Evolutionary conservation across 2,888 invertebrate species (phyloP).

Genomic region (Drosophila aldrichi): DNA sequence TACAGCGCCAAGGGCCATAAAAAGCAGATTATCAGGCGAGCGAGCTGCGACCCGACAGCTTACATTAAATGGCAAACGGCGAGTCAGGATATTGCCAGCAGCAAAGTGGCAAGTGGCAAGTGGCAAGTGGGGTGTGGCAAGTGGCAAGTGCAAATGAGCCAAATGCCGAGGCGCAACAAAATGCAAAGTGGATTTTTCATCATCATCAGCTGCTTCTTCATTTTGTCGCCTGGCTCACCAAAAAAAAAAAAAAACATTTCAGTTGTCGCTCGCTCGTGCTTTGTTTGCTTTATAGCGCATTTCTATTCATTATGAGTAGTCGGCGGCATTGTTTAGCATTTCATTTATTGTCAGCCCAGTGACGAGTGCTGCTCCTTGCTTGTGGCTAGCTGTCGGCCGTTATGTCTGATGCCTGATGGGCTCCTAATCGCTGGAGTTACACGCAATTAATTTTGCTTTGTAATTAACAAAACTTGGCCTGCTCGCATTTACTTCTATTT

Average conservation of each 20-base stretch:
- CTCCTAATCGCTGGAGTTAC: conserved; percentile 73
- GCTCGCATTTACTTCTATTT: conserved; percentile 33
- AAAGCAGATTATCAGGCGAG: conserved; percentile 66
- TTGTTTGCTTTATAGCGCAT: conserved; percentile 69
- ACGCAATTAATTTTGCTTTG: conserved; percentile 78
- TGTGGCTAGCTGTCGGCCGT: conserved; percentile 32
- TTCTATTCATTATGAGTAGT: conserved; percentile 78
- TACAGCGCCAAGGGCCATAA: conserved; percentile 65
- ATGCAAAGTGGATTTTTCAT: conserved; percentile 44
- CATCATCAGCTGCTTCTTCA: conserved; percentile 3
- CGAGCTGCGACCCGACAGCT: conserved; percentile 36
- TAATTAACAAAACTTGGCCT: conserved; percentile 64
- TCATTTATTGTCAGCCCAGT: conserved; percentile 66
- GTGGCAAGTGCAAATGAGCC: conserved; percentile 72
- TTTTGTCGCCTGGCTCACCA: conserved; percentile 26
- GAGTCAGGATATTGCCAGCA: conserved; percentile 34
- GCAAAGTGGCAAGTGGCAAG: conserved; percentile 11
- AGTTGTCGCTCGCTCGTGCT: conserved; percentile 17
- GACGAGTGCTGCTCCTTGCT: conserved; percentile 39
- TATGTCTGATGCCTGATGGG: conserved; percentile 50
- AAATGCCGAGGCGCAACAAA: conserved; percentile 62
- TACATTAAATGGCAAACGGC: conserved; percentile 56
- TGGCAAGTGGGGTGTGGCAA: conserved; percentile 44
- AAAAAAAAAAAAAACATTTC: no score
- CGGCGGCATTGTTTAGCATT: conserved; percentile 66